A percentile compares a stretch with the other conserved stretches of the same genome.
phyloP scores from a whole-genome alignment of 2,113 vertebrate genomes.

The Erythrocebus patas region DNA sequence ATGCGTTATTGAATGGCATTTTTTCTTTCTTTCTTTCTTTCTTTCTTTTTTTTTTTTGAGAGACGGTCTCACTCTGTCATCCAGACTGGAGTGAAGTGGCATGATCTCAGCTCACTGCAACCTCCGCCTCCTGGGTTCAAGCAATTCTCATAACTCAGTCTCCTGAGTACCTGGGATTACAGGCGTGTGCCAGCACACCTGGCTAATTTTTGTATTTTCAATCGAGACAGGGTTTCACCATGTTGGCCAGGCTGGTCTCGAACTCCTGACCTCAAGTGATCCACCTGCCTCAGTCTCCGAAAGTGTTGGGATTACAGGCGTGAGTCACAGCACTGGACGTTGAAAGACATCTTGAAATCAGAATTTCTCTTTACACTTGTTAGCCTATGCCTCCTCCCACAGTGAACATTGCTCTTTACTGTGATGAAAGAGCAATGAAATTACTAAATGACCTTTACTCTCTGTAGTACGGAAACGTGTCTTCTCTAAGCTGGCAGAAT shows the following conservation, averaged over 20 bases:
- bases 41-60: neutral
- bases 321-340: neutral
- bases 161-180: too few relatives aligned
- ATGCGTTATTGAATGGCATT: neutral
- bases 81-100: too few relatives aligned
- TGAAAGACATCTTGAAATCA: neutral
- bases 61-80: neutral
- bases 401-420: neutral
- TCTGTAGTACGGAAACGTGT: neutral
- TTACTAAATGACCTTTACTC: neutral
- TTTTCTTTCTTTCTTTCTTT: fast-evolving
- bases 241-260: neutral
- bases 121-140: too few relatives aligned
- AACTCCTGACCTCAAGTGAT: neutral
- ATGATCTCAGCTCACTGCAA: too few relatives aligned
- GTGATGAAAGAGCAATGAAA: neutral
- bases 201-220: too few relatives aligned
- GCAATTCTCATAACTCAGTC: too few relatives aligned
- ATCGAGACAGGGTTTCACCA: neutral
- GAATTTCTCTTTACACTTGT: neutral
- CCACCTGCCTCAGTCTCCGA: neutral
- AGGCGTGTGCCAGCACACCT: too few relatives aligned
- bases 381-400: neutral
- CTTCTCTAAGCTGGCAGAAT: neutral
- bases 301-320: neutral